Conservation (phyloP, 2,888 invertebrate genomes). For the Eulithis prunata region DNA sequence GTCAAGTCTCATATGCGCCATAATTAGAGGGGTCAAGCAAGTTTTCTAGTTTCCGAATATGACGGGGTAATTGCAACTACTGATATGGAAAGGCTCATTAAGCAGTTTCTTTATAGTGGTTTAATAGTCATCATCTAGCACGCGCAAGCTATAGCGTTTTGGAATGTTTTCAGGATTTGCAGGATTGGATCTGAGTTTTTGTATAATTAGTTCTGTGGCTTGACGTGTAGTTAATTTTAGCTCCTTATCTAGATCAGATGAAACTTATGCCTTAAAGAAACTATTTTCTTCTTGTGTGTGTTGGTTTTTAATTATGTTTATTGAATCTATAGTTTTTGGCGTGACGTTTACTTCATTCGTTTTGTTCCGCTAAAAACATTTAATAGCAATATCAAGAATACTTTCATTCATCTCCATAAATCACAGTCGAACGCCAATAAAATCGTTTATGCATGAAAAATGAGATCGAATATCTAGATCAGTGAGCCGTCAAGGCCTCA, state of each 20-base stretch:
- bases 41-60: slow-evolving; percentile 31
- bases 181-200: no score
- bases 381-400: slow-evolving; percentile 21
- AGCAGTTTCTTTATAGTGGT: slow-evolving; percentile 11
- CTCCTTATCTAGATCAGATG: no score
- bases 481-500: slow-evolving; percentile 49
- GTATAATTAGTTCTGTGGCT: no score
- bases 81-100: slow-evolving; percentile 21
- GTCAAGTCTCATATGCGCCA: slow-evolving; percentile 49
- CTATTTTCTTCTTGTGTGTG: no score
- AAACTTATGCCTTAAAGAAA: no score
- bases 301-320: background rate
- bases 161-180: no score
- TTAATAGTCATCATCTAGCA: slow-evolving; percentile 2
- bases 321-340: background rate
- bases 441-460: slow-evolving; percentile 39
- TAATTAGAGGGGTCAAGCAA: slow-evolving; percentile 55
- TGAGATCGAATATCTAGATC: slow-evolving; percentile 42
- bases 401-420: slow-evolving; percentile 37
- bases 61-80: slow-evolving; percentile 24
- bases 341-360: background rate
- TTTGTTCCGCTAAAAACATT: slow-evolving; percentile 1
- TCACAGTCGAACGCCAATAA: slow-evolving; percentile 36
- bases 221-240: no score
- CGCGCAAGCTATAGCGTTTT: no score